A percentile compares a stretch with the other conserved stretches of the same genome.
Evolutionary conservation across 2,888 invertebrate genomes (phyloP).

Genomic region (Stictocephala bisonia): DNA sequence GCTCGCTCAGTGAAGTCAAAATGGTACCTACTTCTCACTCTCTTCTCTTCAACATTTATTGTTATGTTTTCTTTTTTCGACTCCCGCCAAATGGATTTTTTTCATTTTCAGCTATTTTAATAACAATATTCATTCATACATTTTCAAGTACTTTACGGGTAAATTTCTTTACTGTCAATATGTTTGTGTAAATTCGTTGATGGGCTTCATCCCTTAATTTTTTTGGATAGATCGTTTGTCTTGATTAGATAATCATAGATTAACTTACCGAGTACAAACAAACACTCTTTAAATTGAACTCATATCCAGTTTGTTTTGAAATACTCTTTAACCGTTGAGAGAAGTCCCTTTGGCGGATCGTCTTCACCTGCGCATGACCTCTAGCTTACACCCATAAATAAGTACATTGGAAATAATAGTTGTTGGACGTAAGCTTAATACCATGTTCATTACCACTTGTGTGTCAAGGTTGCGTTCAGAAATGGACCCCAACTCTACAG

Average conservation of each 20-base stretch:
- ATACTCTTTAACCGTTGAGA: no score
- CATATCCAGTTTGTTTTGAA: no score
- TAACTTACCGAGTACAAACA: no score
- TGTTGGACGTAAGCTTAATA: conserved; percentile 28
- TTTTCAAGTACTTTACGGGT: no score
- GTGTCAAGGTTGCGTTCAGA: conserved; percentile 52
- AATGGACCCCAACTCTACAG: conserved; percentile 57
- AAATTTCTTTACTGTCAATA: no score
- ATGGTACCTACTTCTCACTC: conserved; percentile 65
- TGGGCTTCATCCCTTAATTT: no score
- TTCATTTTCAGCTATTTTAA: background rate
- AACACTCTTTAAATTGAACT: no score
- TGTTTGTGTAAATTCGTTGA: no score
- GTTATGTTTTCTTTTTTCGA: conserved; percentile 32
- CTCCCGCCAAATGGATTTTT: conserved; percentile 28
- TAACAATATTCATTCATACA: background rate
- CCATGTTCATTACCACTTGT: conserved; percentile 7
- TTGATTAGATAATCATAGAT: no score
- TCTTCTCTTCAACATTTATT: conserved; percentile 39
- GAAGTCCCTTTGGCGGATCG: conserved; percentile 29
- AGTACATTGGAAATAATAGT: conserved; percentile 29
- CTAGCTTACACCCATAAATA: conserved; percentile 30
- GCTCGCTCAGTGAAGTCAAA: conserved; percentile 71
- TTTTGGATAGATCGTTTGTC: no score
- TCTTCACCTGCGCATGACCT: conserved; percentile 23